Percentiles rank a stretch among this genome's conserved stretches.
Evolutionary conservation across 2,888 invertebrate genomes (phyloP).

Genomic region (Acleris emargana): DNA sequence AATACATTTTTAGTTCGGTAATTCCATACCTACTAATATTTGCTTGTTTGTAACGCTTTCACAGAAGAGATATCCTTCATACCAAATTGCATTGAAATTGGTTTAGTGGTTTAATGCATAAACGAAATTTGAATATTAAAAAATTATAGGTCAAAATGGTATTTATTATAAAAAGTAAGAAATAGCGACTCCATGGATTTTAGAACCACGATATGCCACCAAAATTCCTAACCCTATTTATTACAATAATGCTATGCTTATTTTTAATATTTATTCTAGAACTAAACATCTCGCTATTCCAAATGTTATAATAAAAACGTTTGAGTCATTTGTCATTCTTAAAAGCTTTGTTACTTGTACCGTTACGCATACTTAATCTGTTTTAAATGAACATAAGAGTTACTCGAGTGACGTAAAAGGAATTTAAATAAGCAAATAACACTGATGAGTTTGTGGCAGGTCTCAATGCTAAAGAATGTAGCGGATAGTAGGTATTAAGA

Average conservation of each 20-base stretch:
- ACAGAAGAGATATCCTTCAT: no score
- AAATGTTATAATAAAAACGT: neutral
- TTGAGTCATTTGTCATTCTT: constrained; percentile 21
- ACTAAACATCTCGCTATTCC: neutral
- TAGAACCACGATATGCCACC: no score
- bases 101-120: no score
- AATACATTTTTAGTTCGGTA: no score
- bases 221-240: no score
- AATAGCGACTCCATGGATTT: no score
- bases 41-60: no score
- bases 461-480: neutral
- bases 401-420: constrained; percentile 45
- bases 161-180: no score
- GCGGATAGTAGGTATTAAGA: neutral
- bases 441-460: constrained; percentile 23
- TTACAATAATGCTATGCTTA: neutral
- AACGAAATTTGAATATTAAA: no score
- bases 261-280: neutral
- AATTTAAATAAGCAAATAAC: constrained; percentile 49
- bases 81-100: no score
- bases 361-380: constrained; percentile 37
- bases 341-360: neutral
- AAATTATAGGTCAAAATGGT: no score
- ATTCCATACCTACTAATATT: no score
- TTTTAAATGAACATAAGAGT: constrained; percentile 44